These are phyloP conservation scores for Lagorchestes hirsutus DNA, from an alignment of 2,797 vertebrate genomes.

Conservation along the genomic window DNA sequence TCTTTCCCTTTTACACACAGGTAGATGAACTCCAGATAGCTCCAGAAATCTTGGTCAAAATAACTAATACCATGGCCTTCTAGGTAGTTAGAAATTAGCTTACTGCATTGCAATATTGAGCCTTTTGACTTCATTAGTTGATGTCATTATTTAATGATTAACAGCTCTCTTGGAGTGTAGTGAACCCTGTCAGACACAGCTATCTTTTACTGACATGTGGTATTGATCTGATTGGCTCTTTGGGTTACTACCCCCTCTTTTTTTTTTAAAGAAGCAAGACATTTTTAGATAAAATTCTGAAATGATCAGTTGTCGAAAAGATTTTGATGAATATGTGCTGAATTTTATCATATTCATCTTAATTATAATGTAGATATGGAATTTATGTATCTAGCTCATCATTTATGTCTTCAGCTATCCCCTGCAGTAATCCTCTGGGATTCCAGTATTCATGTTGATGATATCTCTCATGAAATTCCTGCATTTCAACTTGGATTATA, in stretches of 20 bases:
- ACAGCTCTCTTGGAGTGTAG: neutral
- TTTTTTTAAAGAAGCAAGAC: neutral
- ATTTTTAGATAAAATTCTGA: neutral
- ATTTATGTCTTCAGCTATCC: neutral
- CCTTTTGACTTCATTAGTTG: neutral
- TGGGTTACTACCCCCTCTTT: neutral
- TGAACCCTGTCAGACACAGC: neutral
- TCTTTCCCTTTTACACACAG: neutral
- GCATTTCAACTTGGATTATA: neutral
- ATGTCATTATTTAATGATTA: neutral
- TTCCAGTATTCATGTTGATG: neutral
- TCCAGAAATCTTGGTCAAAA: neutral
- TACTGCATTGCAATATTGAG: neutral
- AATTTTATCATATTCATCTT: neutral
- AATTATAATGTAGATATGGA: neutral
- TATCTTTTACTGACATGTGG: neutral
- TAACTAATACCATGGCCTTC: neutral
- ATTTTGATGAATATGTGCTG: neutral
- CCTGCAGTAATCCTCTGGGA: neutral
- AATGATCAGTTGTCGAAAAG: neutral
- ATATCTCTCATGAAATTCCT: neutral
- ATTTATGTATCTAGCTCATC: neutral
- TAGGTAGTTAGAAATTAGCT: neutral
- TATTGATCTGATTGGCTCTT: neutral
- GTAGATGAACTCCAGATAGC: neutral